Evolutionary conservation across 23 tunicate species (phyloP).

Genomic region (Clavelina lepadiformis): DNA sequence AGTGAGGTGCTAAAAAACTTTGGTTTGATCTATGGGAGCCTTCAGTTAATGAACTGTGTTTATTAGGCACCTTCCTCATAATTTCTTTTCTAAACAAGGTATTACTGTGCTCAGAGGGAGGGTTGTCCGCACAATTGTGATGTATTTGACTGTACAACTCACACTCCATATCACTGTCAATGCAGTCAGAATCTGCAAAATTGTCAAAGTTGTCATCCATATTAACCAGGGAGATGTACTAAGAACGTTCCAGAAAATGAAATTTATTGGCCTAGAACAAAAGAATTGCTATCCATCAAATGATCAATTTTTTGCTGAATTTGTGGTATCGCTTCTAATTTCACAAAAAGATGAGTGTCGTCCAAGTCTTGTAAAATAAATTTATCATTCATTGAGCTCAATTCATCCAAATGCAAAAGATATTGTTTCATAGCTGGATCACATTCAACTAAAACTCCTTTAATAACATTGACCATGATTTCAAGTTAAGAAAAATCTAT

Average conservation of each 20-base stretch:
- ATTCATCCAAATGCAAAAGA: slow-evolving; percentile 76
- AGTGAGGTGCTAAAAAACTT: no score
- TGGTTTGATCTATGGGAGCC: no score
- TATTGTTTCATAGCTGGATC: slow-evolving; percentile 97
- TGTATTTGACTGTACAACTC: slow-evolving; percentile 43
- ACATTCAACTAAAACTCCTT: slow-evolving; percentile 80
- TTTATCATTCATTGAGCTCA: slow-evolving; percentile 46
- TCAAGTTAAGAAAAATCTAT: background rate
- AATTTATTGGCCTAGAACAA: slow-evolving; percentile 60
- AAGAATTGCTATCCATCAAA: slow-evolving; percentile 75
- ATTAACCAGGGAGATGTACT: background rate
- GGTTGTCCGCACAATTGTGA: slow-evolving; percentile 4
- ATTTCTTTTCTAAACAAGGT: background rate
- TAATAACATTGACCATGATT: slow-evolving; percentile 80
- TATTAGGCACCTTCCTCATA: background rate
- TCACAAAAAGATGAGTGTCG: slow-evolving; percentile 82
- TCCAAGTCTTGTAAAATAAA: slow-evolving; percentile 91
- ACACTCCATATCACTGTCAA: slow-evolving; percentile 46
- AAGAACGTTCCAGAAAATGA: slow-evolving; percentile 1
- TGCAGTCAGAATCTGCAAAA: slow-evolving; percentile 19
- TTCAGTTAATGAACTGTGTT: no score
- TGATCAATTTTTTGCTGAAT: slow-evolving; percentile 78
- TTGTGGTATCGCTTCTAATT: slow-evolving; percentile 47
- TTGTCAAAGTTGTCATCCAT: no score
- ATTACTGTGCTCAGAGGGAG: background rate